Evolutionary conservation across 2,113 vertebrate species (phyloP), one percentile per base, ranked within the genome.

Genomic region (Climacteris rufus): DNA sequence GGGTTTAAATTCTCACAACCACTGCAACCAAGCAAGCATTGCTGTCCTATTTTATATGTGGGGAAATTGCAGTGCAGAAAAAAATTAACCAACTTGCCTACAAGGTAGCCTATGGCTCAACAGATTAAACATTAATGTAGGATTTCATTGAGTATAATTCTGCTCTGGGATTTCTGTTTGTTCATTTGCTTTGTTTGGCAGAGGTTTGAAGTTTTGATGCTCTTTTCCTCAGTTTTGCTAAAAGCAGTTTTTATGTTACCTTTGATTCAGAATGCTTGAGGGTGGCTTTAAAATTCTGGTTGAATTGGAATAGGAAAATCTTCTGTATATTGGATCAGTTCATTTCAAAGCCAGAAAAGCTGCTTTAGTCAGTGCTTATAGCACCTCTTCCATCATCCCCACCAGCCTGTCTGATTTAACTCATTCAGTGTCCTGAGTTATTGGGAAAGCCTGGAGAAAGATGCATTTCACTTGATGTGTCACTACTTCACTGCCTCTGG

Each of bases 231-330:
- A 18, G 56, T 87, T 91, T 87, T 79, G 53, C 78, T 69, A 79
- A 90, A 87, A 85, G 88, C 61, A 30, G 31, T 37, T 94, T 96
- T 95, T 69, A 76, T 87, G 88, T 90, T 97, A 83, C 94, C 75
- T 93, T 84, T 87, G 74, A 90, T 85, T 91, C 75, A 61, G 63
- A 92, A 13, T 30, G 88, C 85, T 96, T 53, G 85, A 92, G 92
- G 87, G 82, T 88, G 31, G 25, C 49, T 95, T 96, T 93, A 94
- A 93, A 93, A 92, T 94, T 94, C 70, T 44, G 40, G 47, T 52
- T 65, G 70, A 91, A 53, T 52, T 71, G 40, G 56, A 91, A 60
- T 37, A 69, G n/a, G 20, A 93, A 81, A 92, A 80, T 91, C 75
- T 91, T 64, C 87, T 82, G 30, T 87, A 50, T 93, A 89, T 82